Conservation (phyloP, 2,888 invertebrate species). For the Pandemis cinnamomeana region DNA sequence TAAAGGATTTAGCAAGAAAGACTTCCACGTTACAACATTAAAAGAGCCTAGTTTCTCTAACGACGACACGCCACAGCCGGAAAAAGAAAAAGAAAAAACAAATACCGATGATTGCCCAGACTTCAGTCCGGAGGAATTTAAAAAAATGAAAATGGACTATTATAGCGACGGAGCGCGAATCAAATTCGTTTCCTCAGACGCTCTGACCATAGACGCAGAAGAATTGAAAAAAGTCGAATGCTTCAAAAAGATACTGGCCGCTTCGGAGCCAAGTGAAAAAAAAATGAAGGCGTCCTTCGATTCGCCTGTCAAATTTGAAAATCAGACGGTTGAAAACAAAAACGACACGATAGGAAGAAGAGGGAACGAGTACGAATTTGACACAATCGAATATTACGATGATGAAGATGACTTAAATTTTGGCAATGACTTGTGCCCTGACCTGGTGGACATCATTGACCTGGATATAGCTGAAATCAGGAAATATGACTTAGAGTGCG, state of each 20-base stretch:
- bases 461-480: slow-evolving; percentile 64
- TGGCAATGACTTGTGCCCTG: slow-evolving; percentile 54
- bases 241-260: slow-evolving; percentile 36
- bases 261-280: not conserved
- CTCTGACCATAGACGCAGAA: slow-evolving; percentile 52
- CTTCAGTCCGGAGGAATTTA: slow-evolving; percentile 56
- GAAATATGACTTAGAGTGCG: slow-evolving; percentile 68
- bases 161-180: slow-evolving; percentile 59
- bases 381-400: slow-evolving; percentile 72
- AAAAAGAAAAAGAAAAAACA: slow-evolving; percentile 39
- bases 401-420: slow-evolving; percentile 55
- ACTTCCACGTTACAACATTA: not conserved
- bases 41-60: not conserved
- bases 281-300: slow-evolving; percentile 44
- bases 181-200: slow-evolving; percentile 60
- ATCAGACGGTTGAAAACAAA: slow-evolving; percentile 30
- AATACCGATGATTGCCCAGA: slow-evolving; percentile 51
- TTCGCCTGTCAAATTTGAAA: slow-evolving; percentile 8
- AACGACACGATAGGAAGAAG: slow-evolving; percentile 47
- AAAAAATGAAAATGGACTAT: slow-evolving; percentile 57
- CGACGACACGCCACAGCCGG: not conserved
- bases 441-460: slow-evolving; percentile 57
- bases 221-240: slow-evolving; percentile 54
- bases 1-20: not conserved
- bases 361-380: slow-evolving; percentile 67